Evolutionary conservation across 64 coral and sea anemone species (phyloP).

Genomic region (Pocillopora verrucosa): DNA sequence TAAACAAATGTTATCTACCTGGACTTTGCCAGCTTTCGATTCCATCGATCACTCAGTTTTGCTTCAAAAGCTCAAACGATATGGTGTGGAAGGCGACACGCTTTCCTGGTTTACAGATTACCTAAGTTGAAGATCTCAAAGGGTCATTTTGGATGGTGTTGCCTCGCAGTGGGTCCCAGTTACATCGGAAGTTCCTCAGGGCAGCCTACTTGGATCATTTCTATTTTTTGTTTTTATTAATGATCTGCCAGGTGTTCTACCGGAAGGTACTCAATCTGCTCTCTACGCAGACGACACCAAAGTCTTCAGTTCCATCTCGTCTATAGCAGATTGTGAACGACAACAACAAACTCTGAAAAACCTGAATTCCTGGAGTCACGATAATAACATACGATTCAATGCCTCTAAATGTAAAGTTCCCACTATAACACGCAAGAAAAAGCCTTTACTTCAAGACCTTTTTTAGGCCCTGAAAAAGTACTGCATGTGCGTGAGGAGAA

Average conservation of each 20-base stretch:
- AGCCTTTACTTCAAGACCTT: not conserved
- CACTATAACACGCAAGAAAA: not conserved
- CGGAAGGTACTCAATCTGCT: constrained; percentile 1
- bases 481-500: not conserved
- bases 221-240: not conserved
- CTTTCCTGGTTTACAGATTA: constrained; percentile 10
- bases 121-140: not conserved
- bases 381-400: not conserved
- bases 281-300: no score
- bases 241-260: not conserved
- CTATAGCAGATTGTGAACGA: not conserved
- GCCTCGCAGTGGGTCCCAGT: constrained; percentile 21
- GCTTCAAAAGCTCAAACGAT: constrained; percentile 38
- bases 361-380: not conserved
- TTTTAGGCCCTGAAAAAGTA: not conserved
- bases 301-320: not conserved
- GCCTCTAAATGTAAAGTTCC: constrained; percentile 1
- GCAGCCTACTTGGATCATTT: not conserved
- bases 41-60: constrained; percentile 49
- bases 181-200: constrained; percentile 39
- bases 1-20: constrained; percentile 53
- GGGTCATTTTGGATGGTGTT: constrained; percentile 16
- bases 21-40: constrained; percentile 68
- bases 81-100: not conserved
- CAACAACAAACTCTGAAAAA: not conserved